A percentile compares a stretch with the other conserved stretches of the same genome.
Conservation (phyloP, 2,888 invertebrate genomes). For the Dasypolia templi region DNA sequence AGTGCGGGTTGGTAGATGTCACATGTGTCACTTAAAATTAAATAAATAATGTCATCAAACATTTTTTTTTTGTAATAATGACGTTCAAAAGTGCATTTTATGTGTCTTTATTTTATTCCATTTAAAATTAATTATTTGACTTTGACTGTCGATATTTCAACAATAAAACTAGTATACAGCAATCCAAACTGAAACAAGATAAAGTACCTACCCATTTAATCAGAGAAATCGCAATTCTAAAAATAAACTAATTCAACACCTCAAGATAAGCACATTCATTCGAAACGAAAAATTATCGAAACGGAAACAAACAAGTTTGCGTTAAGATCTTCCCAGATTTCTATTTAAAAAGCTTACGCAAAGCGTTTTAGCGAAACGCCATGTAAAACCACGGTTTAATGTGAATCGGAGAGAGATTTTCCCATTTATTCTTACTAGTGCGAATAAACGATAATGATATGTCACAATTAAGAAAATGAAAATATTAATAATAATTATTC, state of each 20-base stretch:
- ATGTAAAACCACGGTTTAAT: slow-evolving; percentile 37
- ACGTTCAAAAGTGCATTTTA: too few relatives aligned
- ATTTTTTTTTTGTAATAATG: too few relatives aligned
- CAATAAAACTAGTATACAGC: background rate
- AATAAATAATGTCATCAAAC: too few relatives aligned
- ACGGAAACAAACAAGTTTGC: slow-evolving; percentile 60
- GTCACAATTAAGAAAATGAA: too few relatives aligned
- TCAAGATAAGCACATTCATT: slow-evolving; percentile 42
- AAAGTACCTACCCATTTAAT: background rate
- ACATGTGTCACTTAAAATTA: too few relatives aligned
- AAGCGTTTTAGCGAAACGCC: slow-evolving; percentile 37
- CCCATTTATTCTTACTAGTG: background rate
- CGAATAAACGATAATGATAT: too few relatives aligned
- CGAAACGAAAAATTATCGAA: slow-evolving; percentile 49
- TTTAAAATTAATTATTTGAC: too few relatives aligned
- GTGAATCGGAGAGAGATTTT: slow-evolving; percentile 28
- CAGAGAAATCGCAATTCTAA: background rate
- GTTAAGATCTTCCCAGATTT: slow-evolving; percentile 62
- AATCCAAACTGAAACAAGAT: background rate
- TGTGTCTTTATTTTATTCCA: too few relatives aligned
- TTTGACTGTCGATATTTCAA: too few relatives aligned
- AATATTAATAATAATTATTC: too few relatives aligned
- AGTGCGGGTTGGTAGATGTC: too few relatives aligned
- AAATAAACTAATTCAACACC: slow-evolving; percentile 51
- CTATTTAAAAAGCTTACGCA: slow-evolving; percentile 70